Evolutionary conservation across 2,797 vertebrate genomes (phyloP), one percentile per base, ranked within the genome.

Genomic region (Lagorchestes hirsutus): DNA sequence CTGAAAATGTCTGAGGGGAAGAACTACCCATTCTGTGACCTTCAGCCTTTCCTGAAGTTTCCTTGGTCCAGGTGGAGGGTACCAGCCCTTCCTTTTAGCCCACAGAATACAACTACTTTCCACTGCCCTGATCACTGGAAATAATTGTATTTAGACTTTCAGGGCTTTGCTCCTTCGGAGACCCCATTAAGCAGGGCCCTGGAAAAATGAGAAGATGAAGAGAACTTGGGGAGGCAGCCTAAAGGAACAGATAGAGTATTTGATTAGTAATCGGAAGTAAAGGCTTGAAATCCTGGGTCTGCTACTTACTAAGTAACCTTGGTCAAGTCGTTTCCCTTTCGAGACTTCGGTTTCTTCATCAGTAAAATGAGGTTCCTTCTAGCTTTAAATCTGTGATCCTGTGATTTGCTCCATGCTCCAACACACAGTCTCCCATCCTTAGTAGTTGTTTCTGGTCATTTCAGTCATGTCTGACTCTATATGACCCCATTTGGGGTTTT

Each of bases 21-120:
- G 54, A 50, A 87, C 40, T 67, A 16, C 40, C 18, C n/a, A 55
- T 94, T 96, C 24, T 95, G 90, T 57, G 58, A 31, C 54, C 56
- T 74, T 22, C 92, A 28, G 1, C 56, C 96, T 91, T 24, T 54
- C 90, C 92, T 94, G 91, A 46, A 54, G 16, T 2, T 90, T 92
- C 27, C 93, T n/a, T 5, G 0, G 12, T 74, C 58, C 91, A 74
- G 57, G 57, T 46, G 28, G 0, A 82, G n/a, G n/a, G n/a, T 22
- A 50, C 46, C 22, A 1, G 91, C 56, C 28, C 92, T 46, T 5
- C 1, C 5, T 74, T 34, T 94, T 82, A 55, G 40, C 46, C 62
- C 29, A 55, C 13, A 13, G 24, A 55, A 31, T 34, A 34, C 29
- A 87, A 24, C 40, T 10, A 27, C 40, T 40, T 87, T 87, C 22